Percentiles rank a stretch among this genome's conserved stretches.
Conservation (phyloP, 2,113 vertebrate genomes). For the Amazona vittata region DNA sequence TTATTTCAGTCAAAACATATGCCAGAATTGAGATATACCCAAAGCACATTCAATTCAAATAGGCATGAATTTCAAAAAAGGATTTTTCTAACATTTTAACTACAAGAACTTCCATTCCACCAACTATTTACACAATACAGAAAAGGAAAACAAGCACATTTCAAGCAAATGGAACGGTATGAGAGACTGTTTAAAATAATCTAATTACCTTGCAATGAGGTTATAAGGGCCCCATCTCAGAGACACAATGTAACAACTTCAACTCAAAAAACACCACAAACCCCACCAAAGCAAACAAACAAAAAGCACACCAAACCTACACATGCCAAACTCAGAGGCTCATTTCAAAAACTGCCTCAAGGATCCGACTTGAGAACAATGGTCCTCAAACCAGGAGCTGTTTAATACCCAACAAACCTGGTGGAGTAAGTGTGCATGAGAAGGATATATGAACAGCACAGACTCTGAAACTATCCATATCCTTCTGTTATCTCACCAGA, state of each 20-base stretch:
- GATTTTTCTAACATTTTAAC: not conserved
- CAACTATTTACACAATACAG: not conserved
- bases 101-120: not conserved
- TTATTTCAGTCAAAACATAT: not conserved
- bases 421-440: accelerated
- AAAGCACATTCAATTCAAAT: not conserved
- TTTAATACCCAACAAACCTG: not conserved
- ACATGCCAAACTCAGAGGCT: not conserved
- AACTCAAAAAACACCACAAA: not conserved
- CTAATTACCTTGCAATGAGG: not conserved
- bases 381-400: not conserved
- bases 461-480: not conserved
- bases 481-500: not conserved
- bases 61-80: not conserved
- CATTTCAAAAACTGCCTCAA: not conserved
- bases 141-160: not conserved
- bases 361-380: not conserved
- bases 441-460: accelerated
- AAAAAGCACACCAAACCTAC: not conserved
- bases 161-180: not conserved
- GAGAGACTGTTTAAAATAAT: not conserved
- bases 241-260: accelerated
- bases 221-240: not conserved
- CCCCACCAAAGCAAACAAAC: not conserved
- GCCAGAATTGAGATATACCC: not conserved